Base-by-base conservation (phyloP, 2,888 invertebrate genomes). In the Liodrosophila aerea region DNA sequence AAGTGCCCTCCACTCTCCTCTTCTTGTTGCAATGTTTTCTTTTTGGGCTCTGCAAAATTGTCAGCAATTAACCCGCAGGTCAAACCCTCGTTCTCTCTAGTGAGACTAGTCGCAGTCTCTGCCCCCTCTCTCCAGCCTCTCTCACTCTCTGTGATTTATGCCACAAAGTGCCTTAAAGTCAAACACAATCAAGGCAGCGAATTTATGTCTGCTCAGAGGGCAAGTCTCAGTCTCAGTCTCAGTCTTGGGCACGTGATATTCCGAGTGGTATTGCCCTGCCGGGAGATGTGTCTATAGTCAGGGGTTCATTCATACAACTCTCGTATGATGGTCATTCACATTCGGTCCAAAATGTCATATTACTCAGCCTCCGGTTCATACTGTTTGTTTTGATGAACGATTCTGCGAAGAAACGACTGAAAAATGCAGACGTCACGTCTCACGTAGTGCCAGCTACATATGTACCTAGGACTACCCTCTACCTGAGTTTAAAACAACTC, bases 31-130 rank as follows among this genome's bases (percentile, higher is more conserved):
- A 16, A 7, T 31, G 8, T 16, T 16, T 39, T 34, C 11, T 12
- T 45, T 43, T 53, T 11, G 53, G 51, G 45, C 61, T 57, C 43
- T 64, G 71, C 29, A 76, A 84, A 5, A 81, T 78, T 78, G 85
- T 84, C 85, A 78, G 85, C 78, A 78, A 78, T 78, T 78, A 78
- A 78, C 78, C 78, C 82, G 54, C 69, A 64, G 78, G 78, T 78
- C 85, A 77, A 61, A 47, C 36, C 18, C 27, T 27, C 9, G 22
- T n/a, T 34, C 34, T 34, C 34, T 34, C 34, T 2, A 18, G 18
- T 34, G 30, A 7, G 7, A 22, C 22, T 22, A 22, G 22, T 22
- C 5, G 2, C 22, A 4, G 5, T 22, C 22, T 22, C 22, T 2
- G 5, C 22, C 5, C 22, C 22, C 5, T 22, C 5, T 22, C n/a